Percentiles rank a stretch among this genome's conserved stretches.
These are phyloP conservation scores for Melanotaenia parkinsoni DNA, from an alignment of 2,797 vertebrate genomes.

Conservation along the genomic window DNA sequence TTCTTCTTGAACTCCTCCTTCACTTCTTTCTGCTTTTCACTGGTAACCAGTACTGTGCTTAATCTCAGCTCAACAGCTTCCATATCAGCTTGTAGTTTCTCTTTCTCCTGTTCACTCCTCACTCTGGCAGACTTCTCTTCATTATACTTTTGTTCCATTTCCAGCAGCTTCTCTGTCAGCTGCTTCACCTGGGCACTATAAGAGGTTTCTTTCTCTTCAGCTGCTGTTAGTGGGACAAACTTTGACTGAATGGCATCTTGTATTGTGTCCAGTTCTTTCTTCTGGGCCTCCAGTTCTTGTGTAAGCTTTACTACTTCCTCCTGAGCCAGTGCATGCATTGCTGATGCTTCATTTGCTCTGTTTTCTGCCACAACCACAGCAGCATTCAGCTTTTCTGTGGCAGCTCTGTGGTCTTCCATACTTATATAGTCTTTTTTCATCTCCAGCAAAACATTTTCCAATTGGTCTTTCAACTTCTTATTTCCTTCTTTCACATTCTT, in stretches of 20 bases:
- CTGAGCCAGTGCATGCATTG: constrained; percentile 74
- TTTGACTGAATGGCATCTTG: constrained; percentile 91
- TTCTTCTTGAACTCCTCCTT: constrained; percentile 77
- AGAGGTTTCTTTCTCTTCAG: constrained; percentile 86
- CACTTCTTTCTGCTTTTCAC: constrained; percentile 77
- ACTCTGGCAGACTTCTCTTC: constrained; percentile 74
- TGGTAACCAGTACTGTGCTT: constrained; percentile 71
- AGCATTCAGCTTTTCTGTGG: constrained; percentile 68
- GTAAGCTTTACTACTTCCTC: constrained; percentile 85
- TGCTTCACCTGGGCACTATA: constrained; percentile 81
- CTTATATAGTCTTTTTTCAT: constrained; percentile 80
- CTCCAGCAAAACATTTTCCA: constrained; percentile 81
- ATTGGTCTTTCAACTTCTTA: constrained; percentile 78
- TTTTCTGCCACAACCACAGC: constrained; percentile 77
- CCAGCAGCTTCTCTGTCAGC: constrained; percentile 78
- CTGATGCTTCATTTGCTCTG: constrained; percentile 52
- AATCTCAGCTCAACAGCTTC: constrained; percentile 81
- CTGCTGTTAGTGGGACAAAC: constrained; percentile 85
- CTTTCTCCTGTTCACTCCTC: constrained; percentile 78
- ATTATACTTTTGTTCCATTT: constrained; percentile 76
- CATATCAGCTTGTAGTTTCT: constrained; percentile 79
- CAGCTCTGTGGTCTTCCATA: constrained; percentile 80
- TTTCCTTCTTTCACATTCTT: constrained; percentile 86
- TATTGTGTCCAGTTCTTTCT: constrained; percentile 91
- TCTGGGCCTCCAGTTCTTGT: constrained; percentile 90